These are phyloP conservation scores for Hypothenemus hampei DNA, from an alignment of 1,140 invertebrate genomes.

Conservation along the genomic window DNA sequence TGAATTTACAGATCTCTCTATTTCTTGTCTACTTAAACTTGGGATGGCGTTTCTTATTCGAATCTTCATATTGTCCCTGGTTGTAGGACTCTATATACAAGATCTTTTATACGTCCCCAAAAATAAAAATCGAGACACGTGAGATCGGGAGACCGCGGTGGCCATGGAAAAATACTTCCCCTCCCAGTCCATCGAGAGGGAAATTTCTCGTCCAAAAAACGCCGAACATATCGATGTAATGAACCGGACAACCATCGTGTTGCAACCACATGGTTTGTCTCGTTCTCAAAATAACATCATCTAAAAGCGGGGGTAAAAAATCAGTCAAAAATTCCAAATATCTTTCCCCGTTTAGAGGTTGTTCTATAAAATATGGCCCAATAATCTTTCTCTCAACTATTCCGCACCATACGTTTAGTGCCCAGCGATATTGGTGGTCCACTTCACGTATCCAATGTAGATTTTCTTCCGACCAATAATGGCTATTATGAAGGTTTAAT, in stretches of 20 bases:
- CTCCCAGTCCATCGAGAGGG: no score
- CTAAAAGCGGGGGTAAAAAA: neutral
- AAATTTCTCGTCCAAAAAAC: neutral
- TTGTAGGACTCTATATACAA: neutral
- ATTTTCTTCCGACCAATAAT: slow-evolving; percentile 33
- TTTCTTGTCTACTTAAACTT: no score
- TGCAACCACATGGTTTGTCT: neutral
- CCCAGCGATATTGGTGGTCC: slow-evolving; percentile 16
- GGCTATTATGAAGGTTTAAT: slow-evolving; percentile 37
- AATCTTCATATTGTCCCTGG: neutral
- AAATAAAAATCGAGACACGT: neutral
- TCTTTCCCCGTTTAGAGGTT: slow-evolving; percentile 24
- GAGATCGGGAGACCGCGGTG: neutral
- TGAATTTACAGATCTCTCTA: neutral
- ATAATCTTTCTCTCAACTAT: no score
- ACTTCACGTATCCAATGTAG: slow-evolving; percentile 31
- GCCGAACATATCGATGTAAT: neutral
- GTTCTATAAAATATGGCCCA: slow-evolving; percentile 36
- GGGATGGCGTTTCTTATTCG: neutral
- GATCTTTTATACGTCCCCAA: no score
- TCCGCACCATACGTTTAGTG: slow-evolving; percentile 7
- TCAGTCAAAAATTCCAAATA: slow-evolving; percentile 37
- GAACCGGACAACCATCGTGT: neutral
- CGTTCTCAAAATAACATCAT: neutral
- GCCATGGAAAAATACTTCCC: neutral